Percentiles rank a stretch among this genome's conserved stretches.
phyloP scores from a whole-genome alignment of 1,140 invertebrate species.

The Eueides isabella region DNA sequence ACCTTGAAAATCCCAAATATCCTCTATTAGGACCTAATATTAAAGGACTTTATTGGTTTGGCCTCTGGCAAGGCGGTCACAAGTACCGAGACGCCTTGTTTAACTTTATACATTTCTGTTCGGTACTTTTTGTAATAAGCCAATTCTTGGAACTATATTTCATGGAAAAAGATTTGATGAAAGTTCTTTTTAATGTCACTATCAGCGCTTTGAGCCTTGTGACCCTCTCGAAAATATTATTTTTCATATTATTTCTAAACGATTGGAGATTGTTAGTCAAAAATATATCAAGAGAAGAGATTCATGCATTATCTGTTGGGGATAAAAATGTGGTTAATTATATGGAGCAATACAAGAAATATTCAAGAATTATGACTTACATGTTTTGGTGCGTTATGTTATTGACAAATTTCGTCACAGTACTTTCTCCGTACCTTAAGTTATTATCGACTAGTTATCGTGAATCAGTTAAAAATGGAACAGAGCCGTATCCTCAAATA shows the following conservation, averaged over 20 bases:
- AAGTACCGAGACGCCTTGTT: slow-evolving; percentile 42
- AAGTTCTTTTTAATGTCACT: slow-evolving; percentile 58
- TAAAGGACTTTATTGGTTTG: slow-evolving; percentile 59
- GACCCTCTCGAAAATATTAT: slow-evolving; percentile 46
- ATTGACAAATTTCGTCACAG: slow-evolving; percentile 45
- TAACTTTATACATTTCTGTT: slow-evolving; percentile 46
- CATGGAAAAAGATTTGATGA: slow-evolving; percentile 52
- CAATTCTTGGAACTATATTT: slow-evolving; percentile 58
- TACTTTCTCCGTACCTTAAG: slow-evolving; percentile 54
- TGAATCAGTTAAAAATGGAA: slow-evolving; percentile 45
- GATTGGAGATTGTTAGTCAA: slow-evolving; percentile 25
- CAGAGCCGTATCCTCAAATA: slow-evolving; percentile 56
- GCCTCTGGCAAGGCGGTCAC: slow-evolving; percentile 51
- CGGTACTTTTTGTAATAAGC: slow-evolving; percentile 52
- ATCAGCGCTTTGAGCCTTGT: slow-evolving; percentile 52
- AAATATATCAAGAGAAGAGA: slow-evolving; percentile 45
- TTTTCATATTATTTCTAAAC: slow-evolving; percentile 38
- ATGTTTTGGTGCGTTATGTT: slow-evolving; percentile 54
- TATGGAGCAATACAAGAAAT: slow-evolving; percentile 50
- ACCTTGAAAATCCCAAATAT: slow-evolving; percentile 54
- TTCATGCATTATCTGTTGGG: slow-evolving; percentile 27
- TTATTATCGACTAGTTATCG: slow-evolving; percentile 44
- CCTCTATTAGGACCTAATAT: slow-evolving; percentile 65
- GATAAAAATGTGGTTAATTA: slow-evolving; percentile 37
- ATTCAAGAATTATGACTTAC: slow-evolving; percentile 55